phyloP scores from a whole-genome alignment of 1,140 invertebrate genomes.

The Formica exsecta region DNA sequence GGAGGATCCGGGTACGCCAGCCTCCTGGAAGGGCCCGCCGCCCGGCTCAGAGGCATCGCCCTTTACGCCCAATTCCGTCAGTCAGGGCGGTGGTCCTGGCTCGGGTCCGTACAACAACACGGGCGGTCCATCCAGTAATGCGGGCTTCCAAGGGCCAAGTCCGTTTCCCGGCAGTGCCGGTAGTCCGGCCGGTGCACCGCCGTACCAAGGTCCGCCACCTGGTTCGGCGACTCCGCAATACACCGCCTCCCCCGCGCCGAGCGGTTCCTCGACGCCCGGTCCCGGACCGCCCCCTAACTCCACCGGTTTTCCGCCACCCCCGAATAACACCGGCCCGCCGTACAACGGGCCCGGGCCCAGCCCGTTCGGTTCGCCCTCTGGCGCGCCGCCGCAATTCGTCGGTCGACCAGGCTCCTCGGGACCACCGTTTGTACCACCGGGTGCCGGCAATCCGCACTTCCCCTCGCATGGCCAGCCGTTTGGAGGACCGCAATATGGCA shows the following conservation, averaged over 20 bases:
- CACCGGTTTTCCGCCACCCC: slow-evolving; percentile 89
- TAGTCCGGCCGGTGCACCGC: slow-evolving; percentile 88
- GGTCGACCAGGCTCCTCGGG: slow-evolving; percentile 90
- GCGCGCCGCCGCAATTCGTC: slow-evolving; percentile 89
- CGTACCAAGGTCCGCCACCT: slow-evolving; percentile 90
- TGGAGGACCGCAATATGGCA: slow-evolving; percentile 89
- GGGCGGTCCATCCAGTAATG: slow-evolving; percentile 87
- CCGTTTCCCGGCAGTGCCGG: slow-evolving; percentile 89
- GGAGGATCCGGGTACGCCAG: slow-evolving; percentile 89
- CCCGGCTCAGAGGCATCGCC: slow-evolving; percentile 89
- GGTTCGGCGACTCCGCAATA: slow-evolving; percentile 92
- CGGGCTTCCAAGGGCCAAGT: slow-evolving; percentile 88
- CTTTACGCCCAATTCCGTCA: slow-evolving; percentile 87
- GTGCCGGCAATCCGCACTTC: slow-evolving; percentile 89
- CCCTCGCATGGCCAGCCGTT: slow-evolving; percentile 89
- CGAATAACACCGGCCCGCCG: slow-evolving; percentile 88
- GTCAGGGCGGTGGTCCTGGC: slow-evolving; percentile 82
- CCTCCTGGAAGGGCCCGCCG: slow-evolving; percentile 90
- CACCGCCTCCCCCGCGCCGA: slow-evolving; percentile 91
- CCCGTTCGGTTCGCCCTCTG: slow-evolving; percentile 90
- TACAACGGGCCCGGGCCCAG: slow-evolving; percentile 89
- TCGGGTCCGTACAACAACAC: slow-evolving; percentile 86
- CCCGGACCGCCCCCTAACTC: slow-evolving; percentile 88
- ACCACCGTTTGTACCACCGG: slow-evolving; percentile 89
- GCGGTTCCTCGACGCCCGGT: slow-evolving; percentile 91